Conservation (phyloP, 2,113 vertebrate species). For the Zosterops japonicus region DNA sequence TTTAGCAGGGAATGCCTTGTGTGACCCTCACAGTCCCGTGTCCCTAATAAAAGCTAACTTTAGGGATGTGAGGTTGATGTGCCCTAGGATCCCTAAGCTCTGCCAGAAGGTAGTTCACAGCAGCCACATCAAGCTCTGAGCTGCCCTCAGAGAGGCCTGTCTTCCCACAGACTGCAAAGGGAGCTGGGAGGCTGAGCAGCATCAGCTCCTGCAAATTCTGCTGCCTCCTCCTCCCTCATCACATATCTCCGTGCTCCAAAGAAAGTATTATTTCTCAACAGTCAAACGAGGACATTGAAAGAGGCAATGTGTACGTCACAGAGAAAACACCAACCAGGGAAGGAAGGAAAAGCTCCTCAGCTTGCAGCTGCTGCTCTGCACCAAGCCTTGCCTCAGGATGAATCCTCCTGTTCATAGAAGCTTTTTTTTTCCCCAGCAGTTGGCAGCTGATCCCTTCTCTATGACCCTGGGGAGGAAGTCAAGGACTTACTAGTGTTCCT, state of each 20-base stretch:
- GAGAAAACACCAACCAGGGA: neutral
- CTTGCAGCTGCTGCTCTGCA: neutral
- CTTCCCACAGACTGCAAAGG: neutral
- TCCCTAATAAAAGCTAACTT: neutral
- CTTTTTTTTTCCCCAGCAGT: neutral
- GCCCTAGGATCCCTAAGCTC: neutral
- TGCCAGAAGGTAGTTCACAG: neutral
- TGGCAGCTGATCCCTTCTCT: neutral
- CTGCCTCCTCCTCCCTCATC: neutral
- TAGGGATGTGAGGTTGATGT: neutral
- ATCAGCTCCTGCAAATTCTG: neutral
- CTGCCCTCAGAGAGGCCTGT: neutral
- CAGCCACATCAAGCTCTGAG: neutral
- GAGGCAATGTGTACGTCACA: neutral
- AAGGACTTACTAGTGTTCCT: constrained; percentile 79
- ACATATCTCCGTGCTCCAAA: neutral
- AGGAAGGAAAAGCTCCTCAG: neutral
- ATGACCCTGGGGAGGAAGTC: neutral
- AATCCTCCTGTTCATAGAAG: neutral
- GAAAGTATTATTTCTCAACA: neutral
- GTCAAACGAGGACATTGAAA: neutral
- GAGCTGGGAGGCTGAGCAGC: neutral
- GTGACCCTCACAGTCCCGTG: neutral
- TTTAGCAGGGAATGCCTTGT: neutral
- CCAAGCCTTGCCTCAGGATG: neutral